Evolutionary conservation across 2,797 vertebrate genomes (phyloP).

Genomic region (Parauchenoglanis ngamensis): DNA sequence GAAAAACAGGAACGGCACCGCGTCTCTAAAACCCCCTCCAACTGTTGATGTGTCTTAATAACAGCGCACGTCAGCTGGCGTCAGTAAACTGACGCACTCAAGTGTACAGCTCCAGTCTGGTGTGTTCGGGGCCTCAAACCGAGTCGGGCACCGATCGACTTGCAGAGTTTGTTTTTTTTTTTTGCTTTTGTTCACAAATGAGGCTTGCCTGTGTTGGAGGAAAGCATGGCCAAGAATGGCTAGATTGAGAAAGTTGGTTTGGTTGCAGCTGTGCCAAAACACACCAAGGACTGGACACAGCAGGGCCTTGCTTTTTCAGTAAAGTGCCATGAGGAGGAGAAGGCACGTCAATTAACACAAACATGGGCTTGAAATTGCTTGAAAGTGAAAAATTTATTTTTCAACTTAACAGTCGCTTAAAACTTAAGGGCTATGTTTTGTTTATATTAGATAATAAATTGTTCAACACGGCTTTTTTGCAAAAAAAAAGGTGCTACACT

Average conservation of each 20-base stretch:
- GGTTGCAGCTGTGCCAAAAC: slow-evolving; percentile 24
- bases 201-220: slow-evolving; percentile 37
- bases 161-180: slow-evolving; percentile 40
- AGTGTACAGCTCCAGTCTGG: slow-evolving; percentile 81
- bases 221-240: slow-evolving; percentile 10
- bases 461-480: neutral
- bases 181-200: slow-evolving; percentile 68
- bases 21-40: slow-evolving; percentile 55
- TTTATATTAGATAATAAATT: neutral
- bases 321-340: slow-evolving; percentile 13
- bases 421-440: neutral
- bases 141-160: slow-evolving; percentile 60
- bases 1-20: slow-evolving; percentile 47
- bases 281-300: slow-evolving; percentile 18
- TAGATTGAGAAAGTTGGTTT: slow-evolving; percentile 33
- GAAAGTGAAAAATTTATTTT: too few species aligned
- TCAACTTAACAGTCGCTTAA: neutral
- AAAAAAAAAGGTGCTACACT: neutral
- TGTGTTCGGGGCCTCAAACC: slow-evolving; percentile 54
- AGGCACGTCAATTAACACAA: neutral
- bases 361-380: neutral
- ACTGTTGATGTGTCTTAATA: slow-evolving; percentile 73
- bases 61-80: slow-evolving; percentile 78
- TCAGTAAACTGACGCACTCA: slow-evolving; percentile 75
- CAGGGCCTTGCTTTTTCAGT: neutral